Conservation (phyloP, 2,113 vertebrate genomes). For the Pelobates fuscus region DNA sequence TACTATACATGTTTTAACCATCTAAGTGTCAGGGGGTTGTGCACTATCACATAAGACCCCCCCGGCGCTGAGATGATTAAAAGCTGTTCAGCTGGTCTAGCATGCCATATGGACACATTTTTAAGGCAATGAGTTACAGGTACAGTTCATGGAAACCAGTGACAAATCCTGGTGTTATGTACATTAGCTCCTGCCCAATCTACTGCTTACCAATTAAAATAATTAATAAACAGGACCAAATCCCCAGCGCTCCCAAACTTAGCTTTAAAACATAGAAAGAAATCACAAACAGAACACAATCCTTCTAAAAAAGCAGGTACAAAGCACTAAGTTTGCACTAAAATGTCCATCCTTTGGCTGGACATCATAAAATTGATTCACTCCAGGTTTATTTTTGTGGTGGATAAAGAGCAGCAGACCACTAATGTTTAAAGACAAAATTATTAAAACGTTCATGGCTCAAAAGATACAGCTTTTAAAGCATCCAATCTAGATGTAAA, state of each 20-base stretch:
- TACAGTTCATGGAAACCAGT: slow-evolving; percentile 73
- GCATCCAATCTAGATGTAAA: neutral
- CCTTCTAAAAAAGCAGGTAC: slow-evolving; percentile 52
- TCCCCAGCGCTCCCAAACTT: slow-evolving; percentile 63
- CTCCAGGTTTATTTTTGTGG: neutral
- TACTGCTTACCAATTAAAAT: slow-evolving; percentile 68
- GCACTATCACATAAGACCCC: neutral
- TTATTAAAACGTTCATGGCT: neutral
- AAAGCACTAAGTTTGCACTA: neutral
- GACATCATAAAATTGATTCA: neutral
- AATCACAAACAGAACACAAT: slow-evolving; percentile 56
- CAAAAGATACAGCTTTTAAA: neutral
- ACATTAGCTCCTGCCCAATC: slow-evolving; percentile 71
- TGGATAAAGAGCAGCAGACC: neutral
- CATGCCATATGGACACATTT: slow-evolving; percentile 82
- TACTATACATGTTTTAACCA: slow-evolving; percentile 80
- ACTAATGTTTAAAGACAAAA: neutral
- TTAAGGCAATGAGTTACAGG: slow-evolving; percentile 96
- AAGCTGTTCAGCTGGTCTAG: slow-evolving; percentile 82
- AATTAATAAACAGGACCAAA: slow-evolving; percentile 61
- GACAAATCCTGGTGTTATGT: slow-evolving; percentile 48
- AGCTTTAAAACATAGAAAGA: slow-evolving; percentile 53
- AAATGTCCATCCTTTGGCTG: neutral
- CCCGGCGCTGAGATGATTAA: slow-evolving; percentile 56
- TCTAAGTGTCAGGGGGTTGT: neutral